These are phyloP conservation scores for Pachyrhynchus sulphureomaculatus DNA, from an alignment of 1,140 invertebrate species.

Conservation along the genomic window DNA sequence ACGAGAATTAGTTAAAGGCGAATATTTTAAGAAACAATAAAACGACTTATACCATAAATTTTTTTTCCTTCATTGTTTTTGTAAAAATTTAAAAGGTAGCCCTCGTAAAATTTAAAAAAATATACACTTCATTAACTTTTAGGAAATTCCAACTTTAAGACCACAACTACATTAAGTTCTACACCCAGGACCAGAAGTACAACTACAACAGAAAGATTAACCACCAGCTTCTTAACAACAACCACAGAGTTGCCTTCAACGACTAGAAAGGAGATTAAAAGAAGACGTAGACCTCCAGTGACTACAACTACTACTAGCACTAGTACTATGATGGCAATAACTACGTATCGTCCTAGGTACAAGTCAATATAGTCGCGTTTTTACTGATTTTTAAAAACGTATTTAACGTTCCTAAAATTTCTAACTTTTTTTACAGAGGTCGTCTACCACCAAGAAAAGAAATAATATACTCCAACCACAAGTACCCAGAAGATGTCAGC, in stretches of 20 bases:
- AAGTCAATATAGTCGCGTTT: no score
- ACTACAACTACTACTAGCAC: neutral
- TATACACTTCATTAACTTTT: conserved; percentile 2
- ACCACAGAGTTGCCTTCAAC: neutral
- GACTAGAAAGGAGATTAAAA: conserved; percentile 14
- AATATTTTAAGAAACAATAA: no score
- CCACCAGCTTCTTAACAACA: neutral
- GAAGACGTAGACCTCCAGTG: conserved; percentile 14
- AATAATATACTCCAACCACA: conserved; percentile 38
- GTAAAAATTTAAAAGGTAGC: no score
- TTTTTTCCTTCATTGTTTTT: no score
- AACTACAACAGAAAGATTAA: conserved; percentile 11
- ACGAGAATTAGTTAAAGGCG: neutral
- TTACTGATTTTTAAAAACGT: no score
- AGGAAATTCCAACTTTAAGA: conserved; percentile 17
- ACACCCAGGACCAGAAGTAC: neutral
- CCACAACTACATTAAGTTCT: neutral
- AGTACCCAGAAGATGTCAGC: conserved; percentile 30
- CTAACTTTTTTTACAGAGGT: neutral
- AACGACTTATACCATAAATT: no score
- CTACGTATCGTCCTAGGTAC: conserved; percentile 29
- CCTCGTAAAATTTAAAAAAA: no score
- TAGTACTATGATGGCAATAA: conserved; percentile 12
- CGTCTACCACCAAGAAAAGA: conserved; percentile 8
- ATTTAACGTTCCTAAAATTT: no score